Evolutionary conservation across 2,113 vertebrate species (phyloP), one percentile per base, ranked within the genome.

Genomic region (Syrrhaptes paradoxus): DNA sequence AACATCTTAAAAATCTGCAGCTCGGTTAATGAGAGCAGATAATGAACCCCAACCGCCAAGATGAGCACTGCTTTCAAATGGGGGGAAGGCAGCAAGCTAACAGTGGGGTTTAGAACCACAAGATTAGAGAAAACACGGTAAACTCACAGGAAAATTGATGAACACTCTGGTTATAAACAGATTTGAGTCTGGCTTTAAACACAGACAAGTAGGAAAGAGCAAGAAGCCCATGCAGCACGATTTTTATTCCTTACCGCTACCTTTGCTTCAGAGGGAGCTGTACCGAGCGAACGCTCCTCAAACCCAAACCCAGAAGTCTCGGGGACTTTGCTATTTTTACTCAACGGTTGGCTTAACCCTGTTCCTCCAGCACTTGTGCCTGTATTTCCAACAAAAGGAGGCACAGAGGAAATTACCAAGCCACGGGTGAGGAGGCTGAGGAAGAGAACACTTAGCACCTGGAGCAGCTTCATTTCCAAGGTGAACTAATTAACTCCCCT

Each of bases 301-400:
- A 29, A 38, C 29, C 3, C 0, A 13, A 67, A 9, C 2, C 62
- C 2, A 0, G 13, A 15, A 2, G 18, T 28, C 18, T 7, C 13
- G 1, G 3, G 31, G 49, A 8, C 85, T 11, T n/a, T 3, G 21
- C 63, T 72, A 0, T 16, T 78, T 68, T 67, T 3, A 52, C 17
- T 19, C 66, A 3, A 0, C 0, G 3, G n/a, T 12, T 1, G 13
- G 36, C 20, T 7, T 11, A 13, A 7, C 1, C 2, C 65, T 15
- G 29, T 1, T 83, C 75, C 49, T n/a, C 10, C 1, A 1, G n/a
- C 78, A 1, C 16, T 13, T 12, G 6, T 17, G 22, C 2, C 48
- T 16, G 1, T 38, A 36, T 4, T 14, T 17, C 2, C 57, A 45
- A 67, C 43, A 71, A 45, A 59, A 45, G n/a, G 57, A 36, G 28